A percentile compares a stretch with the other conserved stretches of the same genome.
Evolutionary conservation across 1,140 invertebrate species (phyloP).

Genomic region (Macrocentrus cingulum): DNA sequence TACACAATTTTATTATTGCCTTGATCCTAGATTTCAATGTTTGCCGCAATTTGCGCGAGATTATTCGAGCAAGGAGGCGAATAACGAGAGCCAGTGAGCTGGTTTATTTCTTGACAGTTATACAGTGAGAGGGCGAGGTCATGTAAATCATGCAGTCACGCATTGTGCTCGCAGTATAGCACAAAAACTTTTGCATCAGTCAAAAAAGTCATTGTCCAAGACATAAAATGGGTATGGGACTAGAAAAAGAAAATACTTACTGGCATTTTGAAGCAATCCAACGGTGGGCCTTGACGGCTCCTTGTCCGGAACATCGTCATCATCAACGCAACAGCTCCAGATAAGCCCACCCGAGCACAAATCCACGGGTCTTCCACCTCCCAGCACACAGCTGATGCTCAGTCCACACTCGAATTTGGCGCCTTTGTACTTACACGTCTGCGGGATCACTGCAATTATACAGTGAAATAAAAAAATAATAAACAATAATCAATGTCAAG

Average conservation of each 20-base stretch:
- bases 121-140: too few relatives aligned
- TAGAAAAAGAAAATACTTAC: constrained; percentile 64
- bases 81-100: too few relatives aligned
- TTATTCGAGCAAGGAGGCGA: too few relatives aligned
- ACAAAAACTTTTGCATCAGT: neutral
- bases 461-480: constrained; percentile 12
- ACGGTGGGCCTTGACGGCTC: constrained; percentile 55
- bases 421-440: constrained; percentile 87
- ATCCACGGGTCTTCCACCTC: constrained; percentile 83
- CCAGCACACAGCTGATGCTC: constrained; percentile 85
- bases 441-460: constrained; percentile 81
- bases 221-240: too few relatives aligned
- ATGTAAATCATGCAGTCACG: too few relatives aligned
- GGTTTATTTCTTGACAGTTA: too few relatives aligned
- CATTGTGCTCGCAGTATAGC: too few relatives aligned
- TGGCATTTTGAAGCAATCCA: constrained; percentile 77
- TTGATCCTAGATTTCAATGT: too few relatives aligned
- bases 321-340: constrained; percentile 90
- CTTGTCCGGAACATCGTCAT: constrained; percentile 64
- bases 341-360: constrained; percentile 91
- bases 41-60: neutral
- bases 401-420: constrained; percentile 85
- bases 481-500: constrained; percentile 2
- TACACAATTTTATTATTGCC: too few relatives aligned
- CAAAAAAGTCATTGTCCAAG: neutral